Evolutionary conservation across 2,797 vertebrate genomes (phyloP).

Genomic region (Bradypodion ventrale): DNA sequence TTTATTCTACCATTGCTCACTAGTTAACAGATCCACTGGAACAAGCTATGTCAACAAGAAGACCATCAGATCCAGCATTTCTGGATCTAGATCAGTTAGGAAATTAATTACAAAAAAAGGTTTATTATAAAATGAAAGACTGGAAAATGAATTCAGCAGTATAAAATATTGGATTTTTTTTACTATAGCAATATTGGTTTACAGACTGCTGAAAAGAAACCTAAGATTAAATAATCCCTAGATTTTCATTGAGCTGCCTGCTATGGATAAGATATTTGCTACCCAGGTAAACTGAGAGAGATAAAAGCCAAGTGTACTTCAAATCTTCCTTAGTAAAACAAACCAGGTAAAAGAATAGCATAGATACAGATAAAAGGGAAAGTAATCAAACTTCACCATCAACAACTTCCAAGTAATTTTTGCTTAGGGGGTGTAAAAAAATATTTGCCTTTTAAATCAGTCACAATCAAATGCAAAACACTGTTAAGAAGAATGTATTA

Average conservation of each 20-base stretch:
- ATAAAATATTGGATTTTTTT: neutral
- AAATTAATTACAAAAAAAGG: neutral
- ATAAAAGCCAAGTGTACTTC: neutral
- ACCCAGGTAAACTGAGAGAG: neutral
- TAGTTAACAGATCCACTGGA: neutral
- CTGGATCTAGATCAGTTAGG: neutral
- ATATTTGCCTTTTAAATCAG: neutral
- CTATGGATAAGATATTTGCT: neutral
- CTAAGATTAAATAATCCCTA: neutral
- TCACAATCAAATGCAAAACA: neutral
- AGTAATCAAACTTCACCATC: neutral
- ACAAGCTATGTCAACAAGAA: neutral
- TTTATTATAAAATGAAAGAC: neutral
- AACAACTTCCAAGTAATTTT: conserved; percentile 5
- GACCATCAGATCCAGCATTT: neutral
- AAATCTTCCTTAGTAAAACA: neutral
- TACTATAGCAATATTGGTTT: no score
- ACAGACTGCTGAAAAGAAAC: neutral
- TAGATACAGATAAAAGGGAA: neutral
- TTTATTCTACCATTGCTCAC: conserved; percentile 19
- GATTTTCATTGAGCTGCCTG: neutral
- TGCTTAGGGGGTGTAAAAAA: neutral
- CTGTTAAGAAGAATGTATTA: neutral
- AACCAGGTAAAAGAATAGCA: neutral
- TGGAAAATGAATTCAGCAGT: neutral